A percentile compares a stretch with the other conserved stretches of the same genome.
phyloP scores from a whole-genome alignment of 2,888 invertebrate species.

The Colletes collaris region DNA sequence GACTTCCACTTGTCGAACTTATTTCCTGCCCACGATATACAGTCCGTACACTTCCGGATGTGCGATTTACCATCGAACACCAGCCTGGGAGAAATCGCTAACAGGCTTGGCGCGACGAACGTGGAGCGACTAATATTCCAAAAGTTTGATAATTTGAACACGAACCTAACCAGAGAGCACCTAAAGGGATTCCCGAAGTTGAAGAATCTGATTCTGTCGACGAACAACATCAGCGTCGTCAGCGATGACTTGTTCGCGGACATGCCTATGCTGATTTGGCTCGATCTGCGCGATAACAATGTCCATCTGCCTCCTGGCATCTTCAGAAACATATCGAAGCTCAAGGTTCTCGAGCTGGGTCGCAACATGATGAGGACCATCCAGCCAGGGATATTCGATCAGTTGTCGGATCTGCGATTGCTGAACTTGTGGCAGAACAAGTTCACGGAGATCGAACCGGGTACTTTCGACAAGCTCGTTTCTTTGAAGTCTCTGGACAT shows the following conservation, averaged over 20 bases:
- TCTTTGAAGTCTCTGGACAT: constrained; percentile 88
- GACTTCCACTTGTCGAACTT: constrained; percentile 60
- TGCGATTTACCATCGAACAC: constrained; percentile 66
- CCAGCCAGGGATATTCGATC: constrained; percentile 86
- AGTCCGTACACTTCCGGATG: constrained; percentile 57
- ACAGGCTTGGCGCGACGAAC: constrained; percentile 58
- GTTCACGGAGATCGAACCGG: constrained; percentile 86
- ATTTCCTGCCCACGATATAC: background rate
- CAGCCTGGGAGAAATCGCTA: constrained; percentile 63
- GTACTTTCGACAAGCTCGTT: constrained; percentile 86
- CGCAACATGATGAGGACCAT: constrained; percentile 87
- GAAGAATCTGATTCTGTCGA: constrained; percentile 85
- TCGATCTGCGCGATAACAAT: constrained; percentile 87
- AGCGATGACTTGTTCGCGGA: constrained; percentile 87
- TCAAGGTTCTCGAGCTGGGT: constrained; percentile 87
- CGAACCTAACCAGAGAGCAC: constrained; percentile 84
- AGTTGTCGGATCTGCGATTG: constrained; percentile 84
- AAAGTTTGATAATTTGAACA: constrained; percentile 62
- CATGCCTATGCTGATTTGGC: constrained; percentile 86
- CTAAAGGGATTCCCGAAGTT: constrained; percentile 85
- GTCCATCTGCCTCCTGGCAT: constrained; percentile 50
- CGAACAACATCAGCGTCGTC: constrained; percentile 86
- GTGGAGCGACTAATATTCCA: constrained; percentile 63
- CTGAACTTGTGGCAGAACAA: constrained; percentile 89
- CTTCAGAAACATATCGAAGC: constrained; percentile 72